Conservation (phyloP, 1,140 invertebrate species). For the Alviniconcha marisindica region DNA sequence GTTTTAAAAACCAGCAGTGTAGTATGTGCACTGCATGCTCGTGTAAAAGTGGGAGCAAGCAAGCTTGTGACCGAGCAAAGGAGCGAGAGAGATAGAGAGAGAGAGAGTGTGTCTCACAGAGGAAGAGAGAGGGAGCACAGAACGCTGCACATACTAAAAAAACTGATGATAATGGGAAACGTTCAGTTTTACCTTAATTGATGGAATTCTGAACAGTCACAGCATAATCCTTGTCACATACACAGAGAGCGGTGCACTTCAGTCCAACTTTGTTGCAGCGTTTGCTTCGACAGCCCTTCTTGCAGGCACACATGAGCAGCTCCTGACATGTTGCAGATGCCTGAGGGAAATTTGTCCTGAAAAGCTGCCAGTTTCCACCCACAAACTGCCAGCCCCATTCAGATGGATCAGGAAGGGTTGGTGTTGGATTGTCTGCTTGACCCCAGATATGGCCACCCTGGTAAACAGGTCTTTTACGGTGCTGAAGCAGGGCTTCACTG, state of each 20-base stretch:
- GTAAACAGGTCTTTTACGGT: constrained; percentile 24
- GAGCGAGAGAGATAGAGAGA: too few relatives aligned
- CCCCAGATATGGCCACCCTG: constrained; percentile 38
- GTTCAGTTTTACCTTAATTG: too few relatives aligned
- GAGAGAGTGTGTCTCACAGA: too few relatives aligned
- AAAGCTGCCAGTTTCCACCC: background rate
- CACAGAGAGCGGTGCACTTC: constrained; percentile 12
- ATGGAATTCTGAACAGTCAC: too few relatives aligned
- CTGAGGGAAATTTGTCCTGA: constrained; percentile 5
- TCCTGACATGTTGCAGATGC: constrained; percentile 27
- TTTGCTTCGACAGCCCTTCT: constrained; percentile 10
- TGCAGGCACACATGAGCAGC: constrained; percentile 25
- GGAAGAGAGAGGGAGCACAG: too few relatives aligned
- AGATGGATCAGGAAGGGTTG: background rate
- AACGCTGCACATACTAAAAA: too few relatives aligned
- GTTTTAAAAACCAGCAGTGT: too few relatives aligned
- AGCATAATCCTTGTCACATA: background rate
- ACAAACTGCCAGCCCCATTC: constrained; percentile 39
- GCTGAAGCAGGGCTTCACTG: constrained; percentile 17
- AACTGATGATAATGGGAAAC: too few relatives aligned
- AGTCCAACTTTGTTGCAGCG: background rate
- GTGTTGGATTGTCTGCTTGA: background rate
- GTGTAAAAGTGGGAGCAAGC: too few relatives aligned
- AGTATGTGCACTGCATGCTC: too few relatives aligned
- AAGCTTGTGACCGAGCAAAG: too few relatives aligned